A percentile compares a stretch with the other conserved stretches of the same genome.
Evolutionary conservation across 1,140 invertebrate species (phyloP).

Genomic region (Oreohelix idahoensis): DNA sequence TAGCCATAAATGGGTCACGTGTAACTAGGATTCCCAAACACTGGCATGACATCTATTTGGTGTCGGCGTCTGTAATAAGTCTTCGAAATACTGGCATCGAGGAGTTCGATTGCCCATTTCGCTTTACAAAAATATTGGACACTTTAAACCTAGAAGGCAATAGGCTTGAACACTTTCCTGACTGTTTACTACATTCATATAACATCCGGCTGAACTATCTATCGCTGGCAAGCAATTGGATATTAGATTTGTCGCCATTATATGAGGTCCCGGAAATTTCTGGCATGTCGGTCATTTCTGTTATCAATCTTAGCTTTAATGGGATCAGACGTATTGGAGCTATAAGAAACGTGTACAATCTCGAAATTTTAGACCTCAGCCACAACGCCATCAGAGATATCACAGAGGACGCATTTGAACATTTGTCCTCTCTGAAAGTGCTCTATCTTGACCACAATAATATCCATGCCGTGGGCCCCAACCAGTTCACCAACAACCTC

Average conservation of each 20-base stretch:
- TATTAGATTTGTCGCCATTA: slow-evolving; percentile 12
- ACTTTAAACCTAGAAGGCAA: slow-evolving; percentile 42
- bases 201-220: slow-evolving; percentile 19
- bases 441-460: slow-evolving; percentile 38
- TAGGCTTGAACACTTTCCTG: slow-evolving; percentile 26
- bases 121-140: slow-evolving; percentile 14
- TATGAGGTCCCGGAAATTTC: background rate
- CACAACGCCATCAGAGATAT: slow-evolving; percentile 36
- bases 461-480: slow-evolving; percentile 6
- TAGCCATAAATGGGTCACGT: slow-evolving; percentile 9
- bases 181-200: slow-evolving; percentile 24
- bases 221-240: slow-evolving; percentile 30
- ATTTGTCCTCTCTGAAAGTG: slow-evolving; percentile 1
- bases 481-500: background rate
- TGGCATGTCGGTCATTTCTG: background rate
- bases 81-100: slow-evolving; percentile 20
- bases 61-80: background rate
- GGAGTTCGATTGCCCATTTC: slow-evolving; percentile 27
- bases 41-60: slow-evolving; percentile 7
- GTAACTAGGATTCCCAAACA: background rate
- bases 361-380: slow-evolving; percentile 37
- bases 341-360: slow-evolving; percentile 14
- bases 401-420: slow-evolving; percentile 21
- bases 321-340: slow-evolving; percentile 20
- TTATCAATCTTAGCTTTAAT: slow-evolving; percentile 41